Evolutionary conservation across 2,797 vertebrate species (phyloP).

Genomic region (Gymnodraco acuticeps): DNA sequence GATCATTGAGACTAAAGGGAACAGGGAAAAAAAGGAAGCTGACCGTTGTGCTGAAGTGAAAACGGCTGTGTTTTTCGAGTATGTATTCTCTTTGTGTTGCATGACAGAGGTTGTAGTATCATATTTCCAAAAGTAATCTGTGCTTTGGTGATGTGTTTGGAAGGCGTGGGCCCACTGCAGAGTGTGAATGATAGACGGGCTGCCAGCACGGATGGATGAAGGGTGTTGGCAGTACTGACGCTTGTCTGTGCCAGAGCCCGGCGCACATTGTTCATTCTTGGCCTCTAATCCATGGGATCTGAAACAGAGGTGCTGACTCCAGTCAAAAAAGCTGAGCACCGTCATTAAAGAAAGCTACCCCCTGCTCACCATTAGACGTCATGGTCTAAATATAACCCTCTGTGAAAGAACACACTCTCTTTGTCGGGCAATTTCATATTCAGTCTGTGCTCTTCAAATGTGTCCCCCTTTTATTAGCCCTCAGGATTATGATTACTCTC

Average conservation of each 20-base stretch:
- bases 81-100: conserved; percentile 22
- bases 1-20: conserved; percentile 27
- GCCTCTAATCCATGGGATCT: conserved; percentile 72
- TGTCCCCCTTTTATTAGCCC: conserved; percentile 59
- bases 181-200: conserved; percentile 66
- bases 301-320: conserved; percentile 79
- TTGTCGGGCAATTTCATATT: conserved; percentile 48
- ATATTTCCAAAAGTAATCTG: conserved; percentile 65
- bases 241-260: conserved; percentile 62
- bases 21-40: conserved; percentile 13
- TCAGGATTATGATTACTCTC: conserved; percentile 64
- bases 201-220: conserved; percentile 74
- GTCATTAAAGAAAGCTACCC: conserved; percentile 61
- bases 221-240: conserved; percentile 60
- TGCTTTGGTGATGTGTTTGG: conserved; percentile 50
- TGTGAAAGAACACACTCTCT: conserved; percentile 65
- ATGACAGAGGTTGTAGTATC: conserved; percentile 33
- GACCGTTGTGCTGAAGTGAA: conserved; percentile 23
- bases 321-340: conserved; percentile 56
- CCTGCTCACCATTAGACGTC: conserved; percentile 64
- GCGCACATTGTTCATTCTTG: conserved; percentile 72
- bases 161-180: conserved; percentile 49
- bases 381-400: conserved; percentile 74
- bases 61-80: background rate
- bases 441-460: conserved; percentile 52